Conservation (phyloP, 1,140 invertebrate genomes). For the Pectinophora gossypiella region DNA sequence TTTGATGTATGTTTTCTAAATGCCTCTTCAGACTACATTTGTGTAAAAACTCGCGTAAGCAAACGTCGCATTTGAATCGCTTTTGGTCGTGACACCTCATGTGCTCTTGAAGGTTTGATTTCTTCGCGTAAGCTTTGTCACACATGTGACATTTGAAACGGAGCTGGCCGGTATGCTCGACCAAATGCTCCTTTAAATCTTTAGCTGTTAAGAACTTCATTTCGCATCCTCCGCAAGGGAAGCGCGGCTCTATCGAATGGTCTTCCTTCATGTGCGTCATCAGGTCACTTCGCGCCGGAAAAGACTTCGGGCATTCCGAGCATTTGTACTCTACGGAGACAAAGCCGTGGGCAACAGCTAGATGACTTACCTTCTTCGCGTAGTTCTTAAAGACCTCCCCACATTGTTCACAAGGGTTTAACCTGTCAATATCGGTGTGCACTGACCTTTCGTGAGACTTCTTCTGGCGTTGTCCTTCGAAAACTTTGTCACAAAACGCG, state of each 20-base stretch:
- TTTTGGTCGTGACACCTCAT: slow-evolving; percentile 67
- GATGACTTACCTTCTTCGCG: slow-evolving; percentile 21
- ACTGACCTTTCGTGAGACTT: slow-evolving; percentile 32
- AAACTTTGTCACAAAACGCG: slow-evolving; percentile 38
- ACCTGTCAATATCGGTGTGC: neutral
- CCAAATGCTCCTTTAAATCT: slow-evolving; percentile 55
- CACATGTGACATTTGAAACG: slow-evolving; percentile 82
- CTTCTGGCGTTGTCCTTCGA: slow-evolving; percentile 37
- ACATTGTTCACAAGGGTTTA: slow-evolving; percentile 16
- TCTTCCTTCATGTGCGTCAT: slow-evolving; percentile 21
- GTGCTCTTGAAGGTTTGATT: slow-evolving; percentile 70
- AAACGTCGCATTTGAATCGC: slow-evolving; percentile 56
- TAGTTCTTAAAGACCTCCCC: slow-evolving; percentile 20
- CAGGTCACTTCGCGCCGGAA: slow-evolving; percentile 12
- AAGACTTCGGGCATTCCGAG: slow-evolving; percentile 24
- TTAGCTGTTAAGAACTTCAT: slow-evolving; percentile 24
- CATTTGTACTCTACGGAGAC: slow-evolving; percentile 16
- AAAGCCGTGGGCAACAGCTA: slow-evolving; percentile 19
- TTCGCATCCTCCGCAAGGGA: slow-evolving; percentile 17
- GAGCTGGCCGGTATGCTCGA: slow-evolving; percentile 79
- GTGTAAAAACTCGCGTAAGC: slow-evolving; percentile 54
- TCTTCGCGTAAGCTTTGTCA: slow-evolving; percentile 76
- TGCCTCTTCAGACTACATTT: slow-evolving; percentile 28
- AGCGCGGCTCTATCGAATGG: slow-evolving; percentile 23
- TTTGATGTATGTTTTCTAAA: neutral